phyloP scores from a whole-genome alignment of 2,113 vertebrate species.

The Dromas ardeola region DNA sequence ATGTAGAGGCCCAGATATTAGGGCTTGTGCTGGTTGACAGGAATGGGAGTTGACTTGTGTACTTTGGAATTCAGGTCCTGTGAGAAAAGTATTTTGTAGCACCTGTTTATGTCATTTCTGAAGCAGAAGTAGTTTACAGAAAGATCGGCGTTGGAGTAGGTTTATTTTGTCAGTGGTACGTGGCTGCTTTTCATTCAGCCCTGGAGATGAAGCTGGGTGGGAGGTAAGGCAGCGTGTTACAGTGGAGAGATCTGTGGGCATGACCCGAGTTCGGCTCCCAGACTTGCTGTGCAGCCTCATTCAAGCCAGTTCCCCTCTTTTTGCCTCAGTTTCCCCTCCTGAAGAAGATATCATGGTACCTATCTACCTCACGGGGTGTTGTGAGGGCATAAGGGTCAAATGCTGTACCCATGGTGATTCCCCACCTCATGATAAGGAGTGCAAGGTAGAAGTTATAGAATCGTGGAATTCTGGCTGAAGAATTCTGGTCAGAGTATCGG shows the following conservation, averaged over 20 bases:
- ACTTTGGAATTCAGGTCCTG: not conserved
- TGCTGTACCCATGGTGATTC: not conserved
- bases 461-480: not conserved
- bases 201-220: not conserved
- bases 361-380: constrained; percentile 1
- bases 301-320: not conserved
- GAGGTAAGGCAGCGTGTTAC: not conserved
- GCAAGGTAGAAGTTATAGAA: not conserved
- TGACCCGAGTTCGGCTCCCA: not conserved
- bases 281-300: not conserved
- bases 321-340: not conserved
- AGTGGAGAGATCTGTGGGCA: not conserved
- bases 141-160: not conserved
- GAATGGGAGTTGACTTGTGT: not conserved
- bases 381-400: not conserved
- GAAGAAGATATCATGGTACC: not conserved
- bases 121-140: not conserved
- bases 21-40: not conserved
- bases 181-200: not conserved
- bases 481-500: not conserved
- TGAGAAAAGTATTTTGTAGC: not conserved
- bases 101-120: not conserved
- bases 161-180: not conserved
- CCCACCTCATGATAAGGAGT: not conserved
- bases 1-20: not conserved